phyloP scores from a whole-genome alignment of 1,140 invertebrate species.

The Orchestia grillus region DNA sequence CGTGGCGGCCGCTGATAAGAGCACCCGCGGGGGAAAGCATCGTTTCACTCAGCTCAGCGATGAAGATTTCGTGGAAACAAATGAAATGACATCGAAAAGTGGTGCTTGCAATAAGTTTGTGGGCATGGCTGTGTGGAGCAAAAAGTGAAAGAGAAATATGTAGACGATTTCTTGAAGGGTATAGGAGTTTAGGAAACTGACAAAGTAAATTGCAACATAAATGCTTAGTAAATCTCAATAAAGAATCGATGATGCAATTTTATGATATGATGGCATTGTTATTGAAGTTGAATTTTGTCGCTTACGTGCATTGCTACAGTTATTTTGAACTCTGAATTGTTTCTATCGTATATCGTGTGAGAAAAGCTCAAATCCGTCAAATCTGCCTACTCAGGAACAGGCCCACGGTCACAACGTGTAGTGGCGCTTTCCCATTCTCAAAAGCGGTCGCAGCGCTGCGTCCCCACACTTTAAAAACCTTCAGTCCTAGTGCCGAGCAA shows the following conservation, averaged over 20 bases:
- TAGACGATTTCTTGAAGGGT: not conserved
- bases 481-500: not conserved
- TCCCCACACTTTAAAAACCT: not conserved
- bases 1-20: not conserved
- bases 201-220: no score
- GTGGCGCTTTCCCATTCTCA: not conserved
- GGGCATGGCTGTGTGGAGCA: not conserved
- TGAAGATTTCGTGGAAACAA: not conserved
- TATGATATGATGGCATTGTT: no score
- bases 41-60: not conserved
- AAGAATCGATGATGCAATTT: no score
- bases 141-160: not conserved
- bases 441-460: not conserved
- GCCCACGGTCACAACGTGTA: no score
- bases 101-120: not conserved
- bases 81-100: not conserved
- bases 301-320: no score
- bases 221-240: no score
- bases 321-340: no score
- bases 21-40: not conserved
- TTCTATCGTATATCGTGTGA: no score
- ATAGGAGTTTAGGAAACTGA: not conserved
- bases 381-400: no score
- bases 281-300: no score
- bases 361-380: no score